A percentile compares a stretch with the other conserved stretches of the same genome.
These are phyloP conservation scores for Agapornis canus DNA, from an alignment of 2,797 vertebrate species.

Conservation along the genomic window DNA sequence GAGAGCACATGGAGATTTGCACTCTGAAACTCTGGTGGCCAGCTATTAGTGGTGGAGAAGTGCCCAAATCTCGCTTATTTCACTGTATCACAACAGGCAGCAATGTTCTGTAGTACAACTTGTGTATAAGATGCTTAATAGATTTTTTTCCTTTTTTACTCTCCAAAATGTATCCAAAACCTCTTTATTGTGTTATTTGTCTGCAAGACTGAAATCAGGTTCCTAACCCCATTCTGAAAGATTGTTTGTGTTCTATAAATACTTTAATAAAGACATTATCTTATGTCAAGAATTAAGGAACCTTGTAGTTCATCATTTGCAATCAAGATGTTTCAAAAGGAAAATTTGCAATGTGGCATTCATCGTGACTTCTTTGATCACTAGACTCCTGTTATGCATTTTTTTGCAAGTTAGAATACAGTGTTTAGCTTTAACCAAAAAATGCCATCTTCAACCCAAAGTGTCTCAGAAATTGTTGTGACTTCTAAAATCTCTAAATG, in stretches of 20 bases:
- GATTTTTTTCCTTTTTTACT: not conserved
- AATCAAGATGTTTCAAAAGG: not conserved
- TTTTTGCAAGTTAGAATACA: not conserved
- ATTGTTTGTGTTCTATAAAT: not conserved
- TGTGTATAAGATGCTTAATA: not conserved
- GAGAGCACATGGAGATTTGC: slow-evolving; percentile 75
- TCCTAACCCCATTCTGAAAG: not conserved
- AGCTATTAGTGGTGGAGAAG: slow-evolving; percentile 36
- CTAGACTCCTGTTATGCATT: not conserved
- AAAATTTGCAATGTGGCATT: not conserved
- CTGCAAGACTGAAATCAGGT: not conserved
- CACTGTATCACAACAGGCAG: not conserved
- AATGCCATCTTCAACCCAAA: not conserved
- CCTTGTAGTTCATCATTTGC: not conserved
- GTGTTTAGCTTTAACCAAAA: not conserved
- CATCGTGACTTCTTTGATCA: not conserved
- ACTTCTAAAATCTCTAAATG: not conserved
- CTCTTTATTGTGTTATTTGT: not conserved
- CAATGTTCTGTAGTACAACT: not conserved
- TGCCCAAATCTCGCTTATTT: not conserved
- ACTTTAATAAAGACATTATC: not conserved
- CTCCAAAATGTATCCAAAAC: not conserved
- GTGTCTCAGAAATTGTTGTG: not conserved
- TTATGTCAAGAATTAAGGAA: not conserved
- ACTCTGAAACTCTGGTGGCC: slow-evolving; percentile 70